These are phyloP conservation scores for Onychomys leucogaster DNA, from an alignment of 2,797 vertebrate genomes.

Conservation along the genomic window DNA sequence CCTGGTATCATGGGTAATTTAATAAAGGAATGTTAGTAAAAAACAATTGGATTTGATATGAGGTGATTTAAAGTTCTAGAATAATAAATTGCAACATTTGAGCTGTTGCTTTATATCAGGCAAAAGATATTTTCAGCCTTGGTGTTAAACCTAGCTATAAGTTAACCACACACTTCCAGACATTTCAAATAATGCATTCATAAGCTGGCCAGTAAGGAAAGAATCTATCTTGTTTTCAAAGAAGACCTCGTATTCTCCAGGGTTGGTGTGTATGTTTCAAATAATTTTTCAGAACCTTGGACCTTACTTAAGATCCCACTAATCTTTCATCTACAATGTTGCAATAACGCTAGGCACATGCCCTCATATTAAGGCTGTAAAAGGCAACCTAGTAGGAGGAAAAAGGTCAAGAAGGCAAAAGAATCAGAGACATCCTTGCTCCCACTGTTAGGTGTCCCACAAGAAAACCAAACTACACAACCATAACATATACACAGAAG, in stretches of 20 bases:
- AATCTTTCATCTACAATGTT: constrained; percentile 2
- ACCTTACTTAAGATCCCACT: constrained; percentile 6
- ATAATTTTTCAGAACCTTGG: constrained; percentile 5
- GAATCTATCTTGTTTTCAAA: not conserved
- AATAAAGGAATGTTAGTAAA: constrained; percentile 33
- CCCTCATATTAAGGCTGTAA: not conserved
- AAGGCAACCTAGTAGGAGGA: not conserved
- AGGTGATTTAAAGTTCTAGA: not conserved
- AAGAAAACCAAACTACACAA: not conserved
- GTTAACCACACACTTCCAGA: not conserved
- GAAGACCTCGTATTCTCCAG: not conserved
- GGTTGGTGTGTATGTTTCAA: not conserved
- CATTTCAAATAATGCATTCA: not conserved
- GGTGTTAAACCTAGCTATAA: not conserved
- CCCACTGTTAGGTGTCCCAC: not conserved
- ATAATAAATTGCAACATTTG: not conserved
- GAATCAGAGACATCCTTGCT: not conserved
- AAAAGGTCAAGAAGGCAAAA: not conserved
- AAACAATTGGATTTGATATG: not conserved
- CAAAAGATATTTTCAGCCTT: not conserved
- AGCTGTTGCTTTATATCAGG: not conserved
- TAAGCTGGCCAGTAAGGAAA: not conserved
- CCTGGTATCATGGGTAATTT: not conserved
- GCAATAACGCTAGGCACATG: not conserved
- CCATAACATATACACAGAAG: not conserved